Conservation (phyloP, 2,113 vertebrate genomes). For the Phyllopteryx taeniolatus region DNA sequence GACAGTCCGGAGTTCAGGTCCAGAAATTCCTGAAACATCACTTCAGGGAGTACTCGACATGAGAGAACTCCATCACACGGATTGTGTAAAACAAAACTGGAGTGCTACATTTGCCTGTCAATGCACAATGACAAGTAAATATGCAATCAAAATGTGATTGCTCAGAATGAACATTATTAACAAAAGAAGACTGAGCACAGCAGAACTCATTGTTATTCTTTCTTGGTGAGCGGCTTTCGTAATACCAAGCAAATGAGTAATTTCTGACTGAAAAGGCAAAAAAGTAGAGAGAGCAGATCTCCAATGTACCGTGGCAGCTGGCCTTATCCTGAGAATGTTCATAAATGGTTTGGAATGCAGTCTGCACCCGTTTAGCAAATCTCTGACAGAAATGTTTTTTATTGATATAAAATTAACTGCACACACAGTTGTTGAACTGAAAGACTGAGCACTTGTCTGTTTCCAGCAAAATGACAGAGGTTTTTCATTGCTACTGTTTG, state of each 20-base stretch:
- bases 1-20: constrained; percentile 24
- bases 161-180: not conserved
- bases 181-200: not conserved
- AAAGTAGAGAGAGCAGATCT: constrained; percentile 23
- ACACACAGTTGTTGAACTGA: constrained; percentile 27
- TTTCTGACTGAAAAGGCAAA: constrained; percentile 19
- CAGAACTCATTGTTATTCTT: not conserved
- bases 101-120: not conserved
- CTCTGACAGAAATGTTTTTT: constrained; percentile 51
- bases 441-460: not conserved
- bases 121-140: not conserved
- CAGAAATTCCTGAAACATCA: constrained; percentile 40
- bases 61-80: constrained; percentile 8
- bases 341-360: constrained; percentile 72
- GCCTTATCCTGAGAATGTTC: constrained; percentile 61
- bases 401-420: constrained; percentile 60
- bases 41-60: constrained; percentile 27
- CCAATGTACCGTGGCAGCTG: constrained; percentile 14
- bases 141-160: not conserved
- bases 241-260: constrained; percentile 3
- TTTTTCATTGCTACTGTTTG: not conserved
- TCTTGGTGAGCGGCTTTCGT: not conserved
- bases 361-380: constrained; percentile 40
- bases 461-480: no score
- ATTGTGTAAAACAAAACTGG: not conserved